Base-by-base conservation (phyloP, 2,797 vertebrate genomes). In the Uromys caudimaculatus region DNA sequence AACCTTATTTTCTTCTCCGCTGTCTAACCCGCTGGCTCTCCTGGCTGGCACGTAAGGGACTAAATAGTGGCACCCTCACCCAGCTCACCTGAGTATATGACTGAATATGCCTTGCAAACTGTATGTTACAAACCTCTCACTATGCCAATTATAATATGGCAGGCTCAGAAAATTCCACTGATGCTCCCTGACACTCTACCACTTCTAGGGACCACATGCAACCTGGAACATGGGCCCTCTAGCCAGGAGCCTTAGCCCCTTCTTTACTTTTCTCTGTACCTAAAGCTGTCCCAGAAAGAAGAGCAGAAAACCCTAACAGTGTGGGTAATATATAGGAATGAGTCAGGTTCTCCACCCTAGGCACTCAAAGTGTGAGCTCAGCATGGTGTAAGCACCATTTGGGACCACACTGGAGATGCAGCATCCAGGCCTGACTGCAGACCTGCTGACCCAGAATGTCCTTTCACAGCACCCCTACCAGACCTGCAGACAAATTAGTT, bases 1-100 rank as follows among this genome's bases (percentile, higher is more conserved):
- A 92, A 84, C 64, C 62, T 91, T 29, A 89, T 6, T 67, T 41
- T 44, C 58, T 69, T 73, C 64, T 75, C n/a, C 92, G 67, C 87
- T 64, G 32, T 64, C 19, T 56, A 93, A 23, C 0, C 24, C 14
- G 54, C 81, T 19, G 24, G 14, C 9, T 88, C 56, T 60, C 38
- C 21, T 5, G 21, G 35, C 29, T 83, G 75, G 13, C 60, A 69
- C 10, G 2, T 35, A 47, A 89, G 3, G 13, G n/a, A 82, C 23
- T 62, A 35, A 91, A 41, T 35, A 88, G 52, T 29, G 11, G 1
- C 7, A 12, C 73, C 60, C 8, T 79, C 35, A 44, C 35, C 27
- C n/a, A 87, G 27, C 5, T 81, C 50, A 85, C 24, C 35, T 8
- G n/a, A 85, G 38, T 8, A 24, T 32, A 29, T n/a, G 35, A 44